Base-by-base conservation (phyloP, 2,113 vertebrate species). In the Corvus moneduloides region DNA sequence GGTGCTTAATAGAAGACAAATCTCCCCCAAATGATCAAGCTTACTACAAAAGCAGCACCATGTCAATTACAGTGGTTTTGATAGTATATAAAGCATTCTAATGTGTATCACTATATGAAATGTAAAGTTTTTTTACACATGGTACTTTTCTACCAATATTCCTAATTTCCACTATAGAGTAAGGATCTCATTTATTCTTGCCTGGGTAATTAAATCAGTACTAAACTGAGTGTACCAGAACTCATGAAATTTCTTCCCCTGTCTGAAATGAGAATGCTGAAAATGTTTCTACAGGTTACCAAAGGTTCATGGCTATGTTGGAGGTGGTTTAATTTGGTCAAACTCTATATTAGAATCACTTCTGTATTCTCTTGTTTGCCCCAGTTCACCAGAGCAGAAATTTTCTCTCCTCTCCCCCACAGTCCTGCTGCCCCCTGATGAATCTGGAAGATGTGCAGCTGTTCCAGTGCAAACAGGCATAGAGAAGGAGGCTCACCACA, bases 321-420 rank as follows among this genome's bases (percentile, higher is more conserved):
- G 6, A 35, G 10, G 10, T 41, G 33, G 18, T 5, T 79, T 61
- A 26, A 35, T 41, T 35, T 62, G 18, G 6, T 43, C 43, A 80
- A 75, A 56, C 1, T 14, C 24, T 71, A 32, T 35, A 15, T 32
- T 59, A 44, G 12, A 86, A 58, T 43, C 13, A 44, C 16, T 64
- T 19, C 5, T 59, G 10, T 3, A 11, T 64, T 61, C 28, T 41
- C 6, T 2, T 32, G 0, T 23, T 87, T 30, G 6, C 8, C 39
- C 4, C 8, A 32, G 12, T 23, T 76, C 28, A 55, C 15, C 11
- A 30, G 19, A 11, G 16, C 22, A 80, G 14, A 4, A 51, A 2
- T 41, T 59, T 16, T 49, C 4, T 37, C 13, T 71, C 27, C 7
- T 48, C 17, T 32, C 13, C 16, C 6, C 5, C 8, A 19, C 0